Evolutionary conservation across 2,888 invertebrate species (phyloP).

Genomic region (Euphydryas editha): DNA sequence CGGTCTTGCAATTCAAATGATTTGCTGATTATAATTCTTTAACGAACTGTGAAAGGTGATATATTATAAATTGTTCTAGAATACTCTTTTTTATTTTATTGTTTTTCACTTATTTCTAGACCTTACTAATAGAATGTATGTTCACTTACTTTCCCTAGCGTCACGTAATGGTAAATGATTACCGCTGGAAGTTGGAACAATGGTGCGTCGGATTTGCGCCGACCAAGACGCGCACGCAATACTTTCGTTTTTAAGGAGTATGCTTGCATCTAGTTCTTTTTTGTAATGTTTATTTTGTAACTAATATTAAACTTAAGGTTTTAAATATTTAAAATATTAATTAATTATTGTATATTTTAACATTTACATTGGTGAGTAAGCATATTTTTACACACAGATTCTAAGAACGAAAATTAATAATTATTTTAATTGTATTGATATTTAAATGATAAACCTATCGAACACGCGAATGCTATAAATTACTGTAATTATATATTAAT

Average conservation of each 20-base stretch:
- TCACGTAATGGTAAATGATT: conserved; percentile 54
- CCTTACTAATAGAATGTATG: conserved; percentile 35
- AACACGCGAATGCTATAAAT: conserved; percentile 18
- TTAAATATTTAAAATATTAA: too few relatives aligned
- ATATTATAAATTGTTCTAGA: background rate
- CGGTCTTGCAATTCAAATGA: conserved; percentile 38
- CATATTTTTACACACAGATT: background rate
- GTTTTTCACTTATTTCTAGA: conserved; percentile 3
- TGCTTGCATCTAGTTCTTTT: background rate
- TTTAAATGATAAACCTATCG: conserved; percentile 15
- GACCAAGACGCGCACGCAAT: conserved; percentile 47
- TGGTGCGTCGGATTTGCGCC: conserved; percentile 51
- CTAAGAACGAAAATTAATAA: background rate
- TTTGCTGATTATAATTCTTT: background rate
- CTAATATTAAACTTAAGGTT: too few relatives aligned
- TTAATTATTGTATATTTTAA: too few relatives aligned
- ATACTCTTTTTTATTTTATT: background rate
- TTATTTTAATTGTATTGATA: conserved; percentile 9
- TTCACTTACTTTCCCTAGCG: conserved; percentile 60
- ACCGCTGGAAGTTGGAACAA: conserved; percentile 52
- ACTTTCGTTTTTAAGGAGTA: conserved; percentile 44
- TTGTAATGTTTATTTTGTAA: too few relatives aligned
- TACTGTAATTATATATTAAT: conserved; percentile 18
- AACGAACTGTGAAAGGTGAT: background rate
- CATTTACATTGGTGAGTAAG: background rate